A percentile compares a stretch with the other conserved stretches of the same genome.
phyloP scores from a whole-genome alignment of 2,888 invertebrate genomes.

The Alsophila aescularia region DNA sequence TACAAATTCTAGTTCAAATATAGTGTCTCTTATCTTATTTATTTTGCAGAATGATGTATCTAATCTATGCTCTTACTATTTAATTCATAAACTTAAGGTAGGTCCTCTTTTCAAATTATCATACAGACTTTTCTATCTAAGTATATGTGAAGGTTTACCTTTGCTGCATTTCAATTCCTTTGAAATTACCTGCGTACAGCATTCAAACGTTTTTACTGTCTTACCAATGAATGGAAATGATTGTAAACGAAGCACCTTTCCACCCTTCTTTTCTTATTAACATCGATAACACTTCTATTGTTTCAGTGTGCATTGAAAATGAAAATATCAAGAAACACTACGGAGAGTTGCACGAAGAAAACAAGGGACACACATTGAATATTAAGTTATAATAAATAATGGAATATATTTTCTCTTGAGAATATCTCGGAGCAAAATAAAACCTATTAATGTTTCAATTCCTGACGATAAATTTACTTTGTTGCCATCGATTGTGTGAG shows the following conservation, averaged over 20 bases:
- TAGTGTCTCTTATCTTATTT: no score
- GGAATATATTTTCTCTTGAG: constrained; percentile 27
- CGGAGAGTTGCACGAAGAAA: constrained; percentile 39
- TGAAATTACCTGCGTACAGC: constrained; percentile 20
- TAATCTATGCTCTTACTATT: no score
- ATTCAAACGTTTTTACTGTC: constrained; percentile 20
- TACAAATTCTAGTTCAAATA: no score
- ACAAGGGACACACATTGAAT: constrained; percentile 45
- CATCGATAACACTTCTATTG: constrained; percentile 56
- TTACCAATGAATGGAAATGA: constrained; percentile 62
- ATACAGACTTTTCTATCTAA: not conserved
- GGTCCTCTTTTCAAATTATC: no score
- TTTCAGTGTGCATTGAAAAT: constrained; percentile 51
- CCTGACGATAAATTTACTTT: constrained; percentile 26
- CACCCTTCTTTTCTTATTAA: constrained; percentile 59
- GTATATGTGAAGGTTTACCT: no score
- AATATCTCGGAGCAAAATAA: constrained; percentile 25
- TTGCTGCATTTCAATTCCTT: constrained; percentile 14
- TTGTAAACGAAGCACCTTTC: constrained; percentile 56
- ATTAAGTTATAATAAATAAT: constrained; percentile 43
- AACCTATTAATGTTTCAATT: constrained; percentile 32
- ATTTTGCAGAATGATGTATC: no score
- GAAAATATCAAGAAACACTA: constrained; percentile 50
- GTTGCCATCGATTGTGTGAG: constrained; percentile 23
- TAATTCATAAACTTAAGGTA: no score